Conservation (phyloP, 2,797 vertebrate genomes). For the Syncerus caffer region DNA sequence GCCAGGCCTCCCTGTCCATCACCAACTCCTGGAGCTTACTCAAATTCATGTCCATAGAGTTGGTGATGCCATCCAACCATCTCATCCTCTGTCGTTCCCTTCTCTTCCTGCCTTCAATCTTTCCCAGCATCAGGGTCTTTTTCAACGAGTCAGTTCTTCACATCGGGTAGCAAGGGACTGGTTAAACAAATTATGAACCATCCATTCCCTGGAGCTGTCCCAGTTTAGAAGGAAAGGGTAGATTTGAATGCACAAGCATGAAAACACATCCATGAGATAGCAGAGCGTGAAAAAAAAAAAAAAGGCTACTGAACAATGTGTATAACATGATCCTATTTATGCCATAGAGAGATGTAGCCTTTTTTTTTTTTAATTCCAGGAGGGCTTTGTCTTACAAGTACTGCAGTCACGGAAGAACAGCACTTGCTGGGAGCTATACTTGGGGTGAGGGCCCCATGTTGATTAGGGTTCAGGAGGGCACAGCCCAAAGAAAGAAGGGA, state of each 20-base stretch:
- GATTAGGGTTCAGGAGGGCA: constrained; percentile 58
- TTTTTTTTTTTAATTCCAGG: neutral
- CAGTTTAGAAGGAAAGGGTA: neutral
- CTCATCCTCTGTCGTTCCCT: neutral
- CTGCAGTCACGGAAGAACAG: neutral
- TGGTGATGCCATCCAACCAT: neutral
- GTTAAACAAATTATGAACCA: neutral
- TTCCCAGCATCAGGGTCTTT: neutral
- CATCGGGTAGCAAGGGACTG: neutral
- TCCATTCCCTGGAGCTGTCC: neutral
- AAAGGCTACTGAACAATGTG: neutral
- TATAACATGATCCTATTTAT: neutral
- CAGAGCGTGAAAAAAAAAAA: neutral
- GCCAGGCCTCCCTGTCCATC: neutral
- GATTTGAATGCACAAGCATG: neutral
- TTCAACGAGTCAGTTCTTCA: neutral
- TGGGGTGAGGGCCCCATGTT: neutral
- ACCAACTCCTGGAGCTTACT: neutral
- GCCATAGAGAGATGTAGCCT: neutral
- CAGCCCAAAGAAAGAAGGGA: constrained; percentile 46
- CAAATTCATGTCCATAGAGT: neutral
- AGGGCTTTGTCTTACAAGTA: neutral
- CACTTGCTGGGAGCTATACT: neutral
- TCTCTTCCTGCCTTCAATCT: neutral
- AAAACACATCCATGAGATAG: neutral